Evolutionary conservation across 2,113 vertebrate genomes (phyloP).

Genomic region (Lepus americanus): DNA sequence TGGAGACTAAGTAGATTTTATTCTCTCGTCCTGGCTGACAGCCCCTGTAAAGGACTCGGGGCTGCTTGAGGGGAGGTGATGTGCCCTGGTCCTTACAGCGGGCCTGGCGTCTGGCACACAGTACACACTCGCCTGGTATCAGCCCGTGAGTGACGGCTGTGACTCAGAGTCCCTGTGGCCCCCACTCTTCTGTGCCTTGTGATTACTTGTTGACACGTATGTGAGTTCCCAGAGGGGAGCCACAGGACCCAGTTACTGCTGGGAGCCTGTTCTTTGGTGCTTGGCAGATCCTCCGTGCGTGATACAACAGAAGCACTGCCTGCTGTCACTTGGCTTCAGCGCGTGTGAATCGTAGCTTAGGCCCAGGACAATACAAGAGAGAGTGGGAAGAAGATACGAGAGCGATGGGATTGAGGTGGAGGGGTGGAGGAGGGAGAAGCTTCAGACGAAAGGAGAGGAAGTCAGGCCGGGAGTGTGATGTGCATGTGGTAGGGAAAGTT

Average conservation of each 20-base stretch:
- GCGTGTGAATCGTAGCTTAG: background rate
- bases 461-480: background rate
- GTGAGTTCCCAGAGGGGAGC: background rate
- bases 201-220: background rate
- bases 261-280: background rate
- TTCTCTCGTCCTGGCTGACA: background rate
- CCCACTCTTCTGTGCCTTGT: background rate
- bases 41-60: background rate
- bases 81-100: rapidly evolving
- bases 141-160: rapidly evolving
- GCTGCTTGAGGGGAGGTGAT: background rate
- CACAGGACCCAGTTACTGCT: background rate
- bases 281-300: background rate
- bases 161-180: background rate
- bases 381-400: background rate
- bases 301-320: background rate
- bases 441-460: background rate
- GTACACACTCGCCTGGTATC: rapidly evolving
- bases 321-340: background rate
- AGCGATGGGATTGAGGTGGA: background rate
- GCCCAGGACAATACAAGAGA: background rate
- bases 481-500: background rate
- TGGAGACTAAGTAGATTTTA: background rate
- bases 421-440: background rate
- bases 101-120: background rate